Evolutionary conservation across 2,797 vertebrate species (phyloP), one percentile per base, ranked within the genome.

Genomic region (Rhyacichthys aspro): DNA sequence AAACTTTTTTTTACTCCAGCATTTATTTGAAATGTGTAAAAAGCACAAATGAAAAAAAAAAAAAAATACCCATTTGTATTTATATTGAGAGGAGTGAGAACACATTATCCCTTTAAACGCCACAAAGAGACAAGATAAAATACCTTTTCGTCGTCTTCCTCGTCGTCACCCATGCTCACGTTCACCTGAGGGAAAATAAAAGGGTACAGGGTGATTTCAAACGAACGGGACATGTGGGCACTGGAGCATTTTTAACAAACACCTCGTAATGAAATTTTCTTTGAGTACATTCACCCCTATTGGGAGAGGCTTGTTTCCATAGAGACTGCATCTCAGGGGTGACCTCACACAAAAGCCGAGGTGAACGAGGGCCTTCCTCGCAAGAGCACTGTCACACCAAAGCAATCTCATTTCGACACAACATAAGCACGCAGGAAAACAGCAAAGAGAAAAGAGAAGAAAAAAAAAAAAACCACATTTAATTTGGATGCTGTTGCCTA

Each of bases 131-230:
- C 61, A 61, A 70, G 69, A 86, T 78, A 56, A 85, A 88, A 82
- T 94, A 99, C 97, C 94, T 96, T 99, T 83, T 97, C 96, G 56
- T 98, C 96, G 15, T 99, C 98, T 39, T 96, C 96, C 9, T 98
- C 95, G 0, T 98, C 96, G 18, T 98, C 98, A 34, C 94, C 93
- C 67, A 93, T 56, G 61, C 94, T 93, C 79, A 95, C 93, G 82
- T 90, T 92, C 63, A 97, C 96, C 97, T 98, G 81, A 47, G 72
- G 88, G 79, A 89, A 84, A 90, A 87, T 86, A 83, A 52, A 84
- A 88, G 79, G 73, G 82, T 82, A 75, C 64, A 83, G 75, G 87
- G 83, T 86, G 78, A 89, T 84, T 89, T 86, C 76, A 86, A 87
- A 85, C 53, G 70, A 81, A 82, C 56, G 72, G 84, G 80, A 87